phyloP scores from a whole-genome alignment of 1,140 invertebrate species.

The Zaprionus kolodkinae region DNA sequence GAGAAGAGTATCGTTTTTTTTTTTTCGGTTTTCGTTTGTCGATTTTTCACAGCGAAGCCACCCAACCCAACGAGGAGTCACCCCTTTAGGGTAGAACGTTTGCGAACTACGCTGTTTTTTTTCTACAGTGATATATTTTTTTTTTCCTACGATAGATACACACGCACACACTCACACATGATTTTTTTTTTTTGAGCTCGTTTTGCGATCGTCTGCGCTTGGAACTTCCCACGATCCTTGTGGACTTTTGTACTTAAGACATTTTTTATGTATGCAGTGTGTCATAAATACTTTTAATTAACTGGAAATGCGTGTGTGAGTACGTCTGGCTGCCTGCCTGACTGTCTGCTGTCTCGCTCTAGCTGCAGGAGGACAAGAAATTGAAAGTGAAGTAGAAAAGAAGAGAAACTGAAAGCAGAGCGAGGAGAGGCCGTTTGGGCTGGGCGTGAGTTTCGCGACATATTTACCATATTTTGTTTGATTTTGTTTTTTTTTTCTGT shows the following conservation, averaged over 20 bases:
- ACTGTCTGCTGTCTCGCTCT: constrained; percentile 18
- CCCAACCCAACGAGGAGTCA: constrained; percentile 20
- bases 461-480: constrained; percentile 71
- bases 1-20: constrained; percentile 28
- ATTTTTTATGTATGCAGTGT: constrained; percentile 25
- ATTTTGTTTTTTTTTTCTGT: constrained; percentile 44
- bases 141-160: constrained; percentile 35
- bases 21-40: constrained; percentile 28
- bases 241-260: constrained; percentile 70
- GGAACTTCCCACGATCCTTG: constrained; percentile 79
- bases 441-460: constrained; percentile 60
- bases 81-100: constrained; percentile 26
- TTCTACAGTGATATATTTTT: constrained; percentile 34
- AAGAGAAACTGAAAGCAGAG: neutral
- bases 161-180: constrained; percentile 4
- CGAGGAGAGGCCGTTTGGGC: constrained; percentile 3
- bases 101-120: constrained; percentile 28
- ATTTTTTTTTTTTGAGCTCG: constrained; percentile 43
- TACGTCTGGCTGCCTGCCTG: constrained; percentile 22
- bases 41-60: constrained; percentile 36
- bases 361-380: constrained; percentile 35
- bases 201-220: constrained; percentile 45
- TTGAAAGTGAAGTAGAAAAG: constrained; percentile 38
- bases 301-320: constrained; percentile 63
- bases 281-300: constrained; percentile 80